These are phyloP conservation scores for Chironex yamaguchii DNA, from an alignment of 30 jellyfish, hydroid and myxozoan genomes.

Conservation along the genomic window DNA sequence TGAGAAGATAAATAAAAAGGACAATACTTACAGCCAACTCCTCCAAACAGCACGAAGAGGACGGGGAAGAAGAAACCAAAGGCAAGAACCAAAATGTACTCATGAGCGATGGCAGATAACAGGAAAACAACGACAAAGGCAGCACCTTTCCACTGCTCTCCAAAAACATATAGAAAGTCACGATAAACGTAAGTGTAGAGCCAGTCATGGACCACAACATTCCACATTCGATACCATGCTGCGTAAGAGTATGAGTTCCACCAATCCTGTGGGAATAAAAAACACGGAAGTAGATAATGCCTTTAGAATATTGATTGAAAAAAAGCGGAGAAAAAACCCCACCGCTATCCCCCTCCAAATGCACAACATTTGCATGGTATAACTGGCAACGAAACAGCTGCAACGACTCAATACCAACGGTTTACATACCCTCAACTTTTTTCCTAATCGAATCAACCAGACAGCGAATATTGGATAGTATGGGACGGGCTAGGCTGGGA, in stretches of 20 bases:
- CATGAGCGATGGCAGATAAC: conserved; percentile 88
- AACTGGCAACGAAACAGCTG: too few relatives aligned
- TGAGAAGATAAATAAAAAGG: neutral
- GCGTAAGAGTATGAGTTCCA: conserved; percentile 91
- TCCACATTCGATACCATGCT: conserved; percentile 93
- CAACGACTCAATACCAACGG: too few relatives aligned
- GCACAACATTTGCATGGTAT: too few relatives aligned
- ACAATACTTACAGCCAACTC: conserved; percentile 83
- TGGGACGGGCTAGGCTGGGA: too few relatives aligned
- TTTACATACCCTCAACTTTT: too few relatives aligned
- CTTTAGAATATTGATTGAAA: too few relatives aligned
- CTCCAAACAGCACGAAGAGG: conserved; percentile 87
- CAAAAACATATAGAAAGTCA: conserved; percentile 67
- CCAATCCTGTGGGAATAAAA: conserved; percentile 91
- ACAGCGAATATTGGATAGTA: too few relatives aligned
- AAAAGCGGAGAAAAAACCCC: too few relatives aligned
- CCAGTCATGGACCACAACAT: conserved; percentile 97
- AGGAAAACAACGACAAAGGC: conserved; percentile 77
- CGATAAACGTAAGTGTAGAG: conserved; percentile 82
- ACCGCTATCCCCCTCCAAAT: too few relatives aligned
- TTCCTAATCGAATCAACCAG: too few relatives aligned
- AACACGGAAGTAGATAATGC: too few relatives aligned
- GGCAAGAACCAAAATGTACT: conserved; percentile 83
- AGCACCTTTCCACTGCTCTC: conserved; percentile 63
- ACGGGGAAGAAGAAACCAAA: conserved; percentile 91